These are phyloP conservation scores for Picathartes gymnocephalus DNA, from an alignment of 2,113 vertebrate genomes.

Conservation along the genomic window DNA sequence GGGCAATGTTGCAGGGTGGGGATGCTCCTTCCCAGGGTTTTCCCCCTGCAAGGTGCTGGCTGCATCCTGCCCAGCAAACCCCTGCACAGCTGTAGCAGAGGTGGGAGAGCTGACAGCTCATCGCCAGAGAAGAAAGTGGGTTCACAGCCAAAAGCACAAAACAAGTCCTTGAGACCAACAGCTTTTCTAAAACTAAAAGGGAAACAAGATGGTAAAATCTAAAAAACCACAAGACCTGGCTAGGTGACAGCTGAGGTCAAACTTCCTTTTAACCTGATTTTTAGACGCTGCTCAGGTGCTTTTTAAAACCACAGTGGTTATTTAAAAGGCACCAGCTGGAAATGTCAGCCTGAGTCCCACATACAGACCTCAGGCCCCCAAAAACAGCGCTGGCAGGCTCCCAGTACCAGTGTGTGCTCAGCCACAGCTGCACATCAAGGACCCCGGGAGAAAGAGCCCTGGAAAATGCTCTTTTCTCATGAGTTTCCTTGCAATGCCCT, in stretches of 20 bases:
- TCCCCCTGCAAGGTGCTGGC: rapidly evolving
- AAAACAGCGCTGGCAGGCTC: not conserved
- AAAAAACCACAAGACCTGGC: not conserved
- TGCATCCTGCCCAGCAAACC: not conserved
- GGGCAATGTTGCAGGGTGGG: not conserved
- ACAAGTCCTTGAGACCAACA: not conserved
- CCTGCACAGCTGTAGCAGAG: rapidly evolving
- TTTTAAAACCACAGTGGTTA: not conserved
- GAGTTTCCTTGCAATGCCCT: not conserved
- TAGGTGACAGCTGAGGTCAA: not conserved
- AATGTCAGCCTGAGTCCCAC: not conserved
- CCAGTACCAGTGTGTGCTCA: not conserved
- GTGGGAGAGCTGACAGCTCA: not conserved
- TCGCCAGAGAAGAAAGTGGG: not conserved
- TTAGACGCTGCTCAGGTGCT: slow-evolving; percentile 2
- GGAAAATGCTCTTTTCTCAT: not conserved
- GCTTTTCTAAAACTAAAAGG: not conserved
- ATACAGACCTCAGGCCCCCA: not conserved
- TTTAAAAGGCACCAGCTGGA: not conserved
- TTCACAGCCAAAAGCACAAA: not conserved
- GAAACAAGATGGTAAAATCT: not conserved
- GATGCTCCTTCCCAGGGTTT: not conserved
- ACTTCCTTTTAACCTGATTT: slow-evolving; percentile 44
- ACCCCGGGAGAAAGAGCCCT: not conserved
- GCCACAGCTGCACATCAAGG: not conserved